Evolutionary conservation across 1,140 invertebrate species (phyloP), one percentile per base, ranked within the genome.

Genomic region (Sycobia sp.): DNA sequence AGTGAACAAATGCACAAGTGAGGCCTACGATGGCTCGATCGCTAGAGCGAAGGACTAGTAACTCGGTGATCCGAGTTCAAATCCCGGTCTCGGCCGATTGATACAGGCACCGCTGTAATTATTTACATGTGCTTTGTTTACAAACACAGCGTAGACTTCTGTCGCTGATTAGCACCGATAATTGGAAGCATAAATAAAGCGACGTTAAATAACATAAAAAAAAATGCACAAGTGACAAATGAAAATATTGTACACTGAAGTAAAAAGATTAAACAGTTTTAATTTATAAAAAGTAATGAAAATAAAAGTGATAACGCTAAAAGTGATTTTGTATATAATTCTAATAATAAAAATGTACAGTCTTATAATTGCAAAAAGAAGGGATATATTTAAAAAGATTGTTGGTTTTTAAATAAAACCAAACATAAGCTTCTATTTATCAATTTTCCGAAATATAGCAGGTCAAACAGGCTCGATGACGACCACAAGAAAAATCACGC

Each of bases 381-480:
- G 36, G 32, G 16, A 20, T 32, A 51, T n/a, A 11, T 5, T 11
- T 8, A 23, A 51, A 36, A 20, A 20, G 16, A 36, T 20, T 51
- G 49, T 36, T 36, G 29, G 49, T 36, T 25, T 9, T 9, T 34
- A 8, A 10, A 18, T 3, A 16, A 49, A 29, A 49, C 34, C 18
- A 36, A 25, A 7, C 25, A 36, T 20, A 51, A 16, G 18, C 27
- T 8, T 5, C 49, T 29, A 46, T 8, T 20, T 4, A 4, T 14
- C 38, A 46, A 46, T 51, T 49, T n/a, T 27, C 11, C 4, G 50
- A 53, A 53, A 38, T 14, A 55, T 3, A 20, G n/a, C 32, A 20
- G 8, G 10, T 4, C 29, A 9, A 3, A 10, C 27, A 36, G 49
- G 3, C 16, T 8, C 25, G 14, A 3, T n/a, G 43, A 49, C 14